These are phyloP conservation scores for Eumacrocentrus americanus DNA, from an alignment of 2,888 invertebrate species.

Conservation along the genomic window DNA sequence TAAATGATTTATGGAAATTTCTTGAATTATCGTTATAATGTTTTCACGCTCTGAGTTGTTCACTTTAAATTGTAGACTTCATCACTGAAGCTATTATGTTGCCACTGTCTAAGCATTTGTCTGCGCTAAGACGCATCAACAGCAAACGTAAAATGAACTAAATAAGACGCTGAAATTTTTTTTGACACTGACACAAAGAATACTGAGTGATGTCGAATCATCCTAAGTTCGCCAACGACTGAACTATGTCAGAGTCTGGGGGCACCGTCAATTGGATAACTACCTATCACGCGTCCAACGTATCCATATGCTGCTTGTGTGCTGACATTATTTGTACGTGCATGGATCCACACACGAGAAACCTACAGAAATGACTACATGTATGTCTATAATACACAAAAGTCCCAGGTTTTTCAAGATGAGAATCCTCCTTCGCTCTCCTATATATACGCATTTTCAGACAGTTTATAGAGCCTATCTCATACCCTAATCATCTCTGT, in stretches of 20 bases:
- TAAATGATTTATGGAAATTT: too few relatives aligned
- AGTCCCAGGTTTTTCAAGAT: slow-evolving; percentile 4
- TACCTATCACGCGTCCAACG: slow-evolving; percentile 44
- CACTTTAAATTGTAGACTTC: too few relatives aligned
- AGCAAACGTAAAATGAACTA: neutral
- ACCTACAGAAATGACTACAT: slow-evolving; percentile 6
- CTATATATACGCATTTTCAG: too few relatives aligned
- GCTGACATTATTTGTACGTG: slow-evolving; percentile 15
- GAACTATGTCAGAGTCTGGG: slow-evolving; percentile 56
- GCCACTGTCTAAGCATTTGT: too few relatives aligned
- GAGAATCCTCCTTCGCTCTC: too few relatives aligned
- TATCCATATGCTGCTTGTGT: slow-evolving; percentile 13
- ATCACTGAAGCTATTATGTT: too few relatives aligned
- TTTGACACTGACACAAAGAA: slow-evolving; percentile 24
- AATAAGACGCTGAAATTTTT: neutral
- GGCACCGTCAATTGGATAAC: slow-evolving; percentile 59
- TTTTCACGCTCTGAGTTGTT: too few relatives aligned
- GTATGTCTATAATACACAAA: neutral
- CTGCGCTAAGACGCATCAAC: too few relatives aligned
- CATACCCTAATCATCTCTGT: too few relatives aligned
- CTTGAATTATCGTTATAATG: too few relatives aligned
- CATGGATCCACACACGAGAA: slow-evolving; percentile 15
- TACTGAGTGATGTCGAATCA: slow-evolving; percentile 45
- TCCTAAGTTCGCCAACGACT: slow-evolving; percentile 55
- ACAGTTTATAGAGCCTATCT: too few relatives aligned